phyloP scores from a whole-genome alignment of 64 coral and sea anemone species.

The Astreopora myriophthalma region DNA sequence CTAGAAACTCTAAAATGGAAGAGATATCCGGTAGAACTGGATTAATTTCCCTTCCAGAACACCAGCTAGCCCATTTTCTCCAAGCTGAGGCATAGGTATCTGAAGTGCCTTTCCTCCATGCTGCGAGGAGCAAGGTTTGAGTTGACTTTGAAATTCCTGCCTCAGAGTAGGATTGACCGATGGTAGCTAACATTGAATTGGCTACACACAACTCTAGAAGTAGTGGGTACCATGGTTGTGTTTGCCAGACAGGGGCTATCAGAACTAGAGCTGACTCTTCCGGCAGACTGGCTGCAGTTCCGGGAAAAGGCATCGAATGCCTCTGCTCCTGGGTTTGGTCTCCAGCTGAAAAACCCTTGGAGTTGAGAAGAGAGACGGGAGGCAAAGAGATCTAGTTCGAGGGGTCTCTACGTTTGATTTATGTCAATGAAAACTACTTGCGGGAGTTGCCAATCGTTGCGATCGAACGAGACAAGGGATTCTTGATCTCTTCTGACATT shows the following conservation, averaged over 20 bases:
- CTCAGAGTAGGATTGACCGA: background rate
- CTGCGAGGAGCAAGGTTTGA: background rate
- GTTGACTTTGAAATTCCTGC: background rate
- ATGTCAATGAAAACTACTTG: too few species aligned
- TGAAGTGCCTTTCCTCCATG: background rate
- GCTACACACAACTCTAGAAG: background rate
- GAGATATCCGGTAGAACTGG: background rate
- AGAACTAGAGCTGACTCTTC: background rate
- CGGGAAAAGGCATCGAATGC: conserved; percentile 12
- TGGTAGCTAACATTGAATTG: background rate
- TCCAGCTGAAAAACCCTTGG: background rate
- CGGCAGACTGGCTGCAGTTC: background rate
- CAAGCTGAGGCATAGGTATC: background rate
- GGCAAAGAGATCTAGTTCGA: background rate
- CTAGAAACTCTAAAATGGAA: background rate
- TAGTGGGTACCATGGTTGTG: background rate
- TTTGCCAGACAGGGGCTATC: background rate
- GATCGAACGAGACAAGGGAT: too few species aligned
- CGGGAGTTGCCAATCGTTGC: too few species aligned
- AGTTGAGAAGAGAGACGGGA: background rate
- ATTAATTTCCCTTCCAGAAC: background rate
- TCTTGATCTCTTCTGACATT: too few species aligned
- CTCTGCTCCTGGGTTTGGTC: background rate
- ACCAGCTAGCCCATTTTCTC: background rate
- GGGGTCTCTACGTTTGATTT: background rate